phyloP scores from a whole-genome alignment of 2,888 invertebrate species.

The Chymomyza procnemis region DNA sequence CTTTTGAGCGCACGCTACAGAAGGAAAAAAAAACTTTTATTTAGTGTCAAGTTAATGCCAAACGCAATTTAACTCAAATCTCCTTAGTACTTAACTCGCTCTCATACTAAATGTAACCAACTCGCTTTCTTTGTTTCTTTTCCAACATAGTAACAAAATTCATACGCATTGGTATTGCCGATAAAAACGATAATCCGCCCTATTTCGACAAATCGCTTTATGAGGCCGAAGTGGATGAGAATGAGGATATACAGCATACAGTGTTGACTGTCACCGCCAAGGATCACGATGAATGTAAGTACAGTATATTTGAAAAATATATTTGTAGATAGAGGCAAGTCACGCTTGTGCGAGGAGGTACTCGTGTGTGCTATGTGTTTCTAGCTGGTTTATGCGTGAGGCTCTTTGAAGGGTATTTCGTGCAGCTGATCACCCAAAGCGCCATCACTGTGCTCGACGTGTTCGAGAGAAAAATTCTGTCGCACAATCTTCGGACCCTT shows the following conservation, averaged over 20 bases:
- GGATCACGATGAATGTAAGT: constrained; percentile 99
- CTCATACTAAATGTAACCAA: constrained; percentile 1
- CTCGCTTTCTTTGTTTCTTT: not conserved
- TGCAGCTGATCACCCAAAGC: no score
- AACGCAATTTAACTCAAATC: constrained; percentile 33
- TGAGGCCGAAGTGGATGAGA: constrained; percentile 98
- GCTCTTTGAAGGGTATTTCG: no score
- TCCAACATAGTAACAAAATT: constrained; percentile 92
- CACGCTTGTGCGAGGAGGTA: not conserved
- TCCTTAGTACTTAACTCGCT: not conserved
- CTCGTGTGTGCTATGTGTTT: not conserved
- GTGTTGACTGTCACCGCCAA: constrained; percentile 99
- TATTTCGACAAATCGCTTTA: constrained; percentile 98
- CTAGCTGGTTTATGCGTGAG: not conserved
- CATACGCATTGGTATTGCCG: constrained; percentile 98
- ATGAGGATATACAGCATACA: constrained; percentile 97
- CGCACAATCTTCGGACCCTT: no score
- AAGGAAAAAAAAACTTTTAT: constrained; percentile 19
- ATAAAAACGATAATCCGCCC: constrained; percentile 99
- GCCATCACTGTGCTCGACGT: no score
- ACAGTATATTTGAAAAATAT: constrained; percentile 33
- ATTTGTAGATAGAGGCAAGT: not conserved
- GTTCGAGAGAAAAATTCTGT: no score
- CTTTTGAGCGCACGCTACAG: constrained; percentile 9
- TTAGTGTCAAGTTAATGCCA: constrained; percentile 19